These are phyloP conservation scores for Triplophysa rosa DNA, from an alignment of 2,113 vertebrate genomes.

Conservation along the genomic window DNA sequence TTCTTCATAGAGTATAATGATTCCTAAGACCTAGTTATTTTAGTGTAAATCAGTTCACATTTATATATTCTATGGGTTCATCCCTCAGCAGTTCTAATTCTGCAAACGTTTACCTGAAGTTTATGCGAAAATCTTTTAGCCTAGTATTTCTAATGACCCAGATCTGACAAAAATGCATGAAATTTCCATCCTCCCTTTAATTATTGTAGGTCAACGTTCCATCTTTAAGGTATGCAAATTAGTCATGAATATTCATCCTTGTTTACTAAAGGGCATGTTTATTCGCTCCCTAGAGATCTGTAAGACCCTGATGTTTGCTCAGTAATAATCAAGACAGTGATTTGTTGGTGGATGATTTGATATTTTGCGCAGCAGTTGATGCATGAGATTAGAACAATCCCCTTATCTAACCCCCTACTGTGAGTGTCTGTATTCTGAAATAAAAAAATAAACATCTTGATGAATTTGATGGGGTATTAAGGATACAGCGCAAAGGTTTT, in stretches of 20 bases:
- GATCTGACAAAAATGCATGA: not conserved
- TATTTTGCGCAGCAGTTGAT: conserved; percentile 38
- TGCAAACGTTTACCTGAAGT: not conserved
- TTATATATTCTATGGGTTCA: not conserved
- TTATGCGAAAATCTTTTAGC: not conserved
- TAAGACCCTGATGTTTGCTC: conserved; percentile 46
- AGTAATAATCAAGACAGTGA: conserved; percentile 45
- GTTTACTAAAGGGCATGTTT: conserved; percentile 18
- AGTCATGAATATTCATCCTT: conserved; percentile 30
- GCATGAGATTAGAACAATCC: conserved; percentile 38
- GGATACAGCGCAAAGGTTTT: not conserved
- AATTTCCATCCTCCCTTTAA: conserved; percentile 5
- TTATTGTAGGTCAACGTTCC: conserved; percentile 18
- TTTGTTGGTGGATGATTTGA: conserved; percentile 45
- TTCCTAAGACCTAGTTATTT: not conserved
- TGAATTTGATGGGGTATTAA: not conserved
- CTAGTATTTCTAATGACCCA: not conserved
- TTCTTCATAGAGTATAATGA: conserved; percentile 8
- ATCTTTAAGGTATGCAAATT: conserved; percentile 34
- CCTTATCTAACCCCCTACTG: conserved; percentile 33
- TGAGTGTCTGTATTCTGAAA: conserved; percentile 19
- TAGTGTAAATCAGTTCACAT: not conserved
- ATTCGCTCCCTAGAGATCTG: conserved; percentile 46
- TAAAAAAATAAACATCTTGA: not conserved
- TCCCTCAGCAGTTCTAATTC: not conserved